Evolutionary conservation across 1,140 invertebrate genomes (phyloP).

Genomic region (Megalonaias nervosa): DNA sequence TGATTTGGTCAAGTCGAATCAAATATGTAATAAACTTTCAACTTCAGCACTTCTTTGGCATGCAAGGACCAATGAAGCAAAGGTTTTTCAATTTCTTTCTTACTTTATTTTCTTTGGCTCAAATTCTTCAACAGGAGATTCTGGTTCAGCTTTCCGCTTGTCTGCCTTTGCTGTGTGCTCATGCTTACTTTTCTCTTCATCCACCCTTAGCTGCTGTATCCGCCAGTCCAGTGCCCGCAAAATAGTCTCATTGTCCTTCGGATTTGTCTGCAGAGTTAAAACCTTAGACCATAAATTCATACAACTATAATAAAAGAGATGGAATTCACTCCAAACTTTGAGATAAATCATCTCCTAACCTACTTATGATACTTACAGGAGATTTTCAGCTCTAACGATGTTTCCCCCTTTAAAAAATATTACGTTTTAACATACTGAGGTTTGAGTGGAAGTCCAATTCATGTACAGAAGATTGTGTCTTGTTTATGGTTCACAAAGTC

Average conservation of each 20-base stretch:
- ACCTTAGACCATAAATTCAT: neutral
- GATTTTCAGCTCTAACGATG: neutral
- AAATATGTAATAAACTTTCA: too few relatives aligned
- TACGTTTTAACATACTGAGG: too few relatives aligned
- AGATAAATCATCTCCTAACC: neutral
- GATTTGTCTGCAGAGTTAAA: constrained; percentile 77
- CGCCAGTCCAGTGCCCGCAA: constrained; percentile 81
- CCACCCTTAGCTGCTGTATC: constrained; percentile 64
- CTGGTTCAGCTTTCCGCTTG: constrained; percentile 61
- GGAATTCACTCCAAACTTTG: neutral
- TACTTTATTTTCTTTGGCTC: constrained; percentile 53
- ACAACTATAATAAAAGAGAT: neutral
- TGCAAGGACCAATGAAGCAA: too few relatives aligned
- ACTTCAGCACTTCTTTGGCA: too few relatives aligned
- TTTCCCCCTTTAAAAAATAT: neutral
- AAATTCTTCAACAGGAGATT: constrained; percentile 55
- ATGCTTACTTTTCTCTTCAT: constrained; percentile 34
- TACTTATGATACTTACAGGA: neutral
- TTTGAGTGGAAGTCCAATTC: too few relatives aligned
- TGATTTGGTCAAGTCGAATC: too few relatives aligned
- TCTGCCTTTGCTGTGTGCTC: constrained; percentile 28
- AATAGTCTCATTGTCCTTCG: constrained; percentile 84
- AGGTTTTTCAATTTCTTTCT: neutral
- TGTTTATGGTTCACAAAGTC: too few relatives aligned
- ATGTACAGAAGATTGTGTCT: too few relatives aligned